Evolutionary conservation across 2,888 invertebrate genomes (phyloP), one percentile per base, ranked within the genome.

Genomic region (Platypus cylindrus): DNA sequence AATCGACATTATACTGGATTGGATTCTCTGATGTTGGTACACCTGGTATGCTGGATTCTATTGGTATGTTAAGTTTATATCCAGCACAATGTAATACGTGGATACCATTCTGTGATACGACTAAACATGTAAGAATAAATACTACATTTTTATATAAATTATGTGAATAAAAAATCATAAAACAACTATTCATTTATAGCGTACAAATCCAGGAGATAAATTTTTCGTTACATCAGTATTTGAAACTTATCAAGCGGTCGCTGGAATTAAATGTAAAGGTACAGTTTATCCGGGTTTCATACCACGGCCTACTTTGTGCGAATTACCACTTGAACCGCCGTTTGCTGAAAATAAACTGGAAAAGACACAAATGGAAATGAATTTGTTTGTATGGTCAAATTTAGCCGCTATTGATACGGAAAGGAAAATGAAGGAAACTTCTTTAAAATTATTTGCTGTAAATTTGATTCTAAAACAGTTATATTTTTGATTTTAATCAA

Each of bases 381-480:
- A 70, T 44, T 50, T 84, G 22, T 70, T 77, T 45, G 70, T 77
- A 3, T 70, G 75, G 61, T 71, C 75, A 17, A 70, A 70, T 45
- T 67, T 76, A 48, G 64, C 69, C 2, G 60, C 71, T 1, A 70
- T 73, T 3, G 73, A 75, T 17, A 69, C 75, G 9, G 73, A 76
- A n/a, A 78, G 77, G 57, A 62, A 69, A 13, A 68, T 77, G 1
- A 74, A 79, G 43, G 83, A 89, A 55, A 73, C 80, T 3, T 73
- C 90, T n/a, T 72, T 94, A 46, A 89, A 87, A 62, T 62, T 91
- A 29, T 93, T 94, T 65, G 87, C 87, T 28, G 84, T 93, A 61
- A 71, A 75, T 40, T 34, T 16, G 33, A 23, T 17, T 17, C 9
- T 12, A 2, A n/a, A 25, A 8, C 7, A 16, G 8, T 28, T 24